Conservation (phyloP, 2,113 vertebrate species). For the Python bivittatus region DNA sequence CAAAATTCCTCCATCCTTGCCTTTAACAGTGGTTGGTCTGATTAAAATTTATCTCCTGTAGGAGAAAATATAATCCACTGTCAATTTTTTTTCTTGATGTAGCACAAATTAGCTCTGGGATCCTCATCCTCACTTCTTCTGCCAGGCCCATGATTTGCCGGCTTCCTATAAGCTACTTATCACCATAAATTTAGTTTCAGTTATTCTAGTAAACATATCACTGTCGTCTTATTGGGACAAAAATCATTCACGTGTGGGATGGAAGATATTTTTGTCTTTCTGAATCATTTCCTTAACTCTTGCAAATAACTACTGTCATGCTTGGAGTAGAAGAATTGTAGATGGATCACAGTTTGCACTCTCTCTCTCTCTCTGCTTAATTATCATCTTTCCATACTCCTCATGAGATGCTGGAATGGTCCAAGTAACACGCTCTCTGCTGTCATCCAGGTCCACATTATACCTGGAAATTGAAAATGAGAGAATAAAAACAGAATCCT, state of each 20-base stretch:
- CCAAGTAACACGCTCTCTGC: conserved; percentile 26
- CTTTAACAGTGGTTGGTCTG: neutral
- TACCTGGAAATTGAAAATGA: neutral
- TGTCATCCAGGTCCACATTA: conserved; percentile 32
- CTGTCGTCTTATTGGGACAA: conserved; percentile 10
- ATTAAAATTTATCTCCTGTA: neutral
- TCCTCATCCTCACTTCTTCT: conserved; percentile 1
- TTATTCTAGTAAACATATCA: conserved; percentile 11
- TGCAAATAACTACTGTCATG: conserved; percentile 14
- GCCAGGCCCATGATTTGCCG: neutral
- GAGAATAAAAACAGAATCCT: conserved; percentile 24
- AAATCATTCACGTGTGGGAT: conserved; percentile 1
- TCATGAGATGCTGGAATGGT: neutral
- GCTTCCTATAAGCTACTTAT: conserved; percentile 25
- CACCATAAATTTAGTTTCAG: conserved; percentile 32
- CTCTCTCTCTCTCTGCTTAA: neutral
- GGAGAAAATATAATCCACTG: conserved; percentile 2
- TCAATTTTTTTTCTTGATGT: conserved; percentile 8
- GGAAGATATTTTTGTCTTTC: neutral
- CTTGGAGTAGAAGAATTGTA: neutral
- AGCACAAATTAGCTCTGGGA: conserved; percentile 37
- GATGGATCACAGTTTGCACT: neutral
- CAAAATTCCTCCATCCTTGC: neutral
- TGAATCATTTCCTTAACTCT: conserved; percentile 16
- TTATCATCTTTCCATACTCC: neutral